Conservation (phyloP, 1,140 invertebrate species). For the Venturia canescens region DNA sequence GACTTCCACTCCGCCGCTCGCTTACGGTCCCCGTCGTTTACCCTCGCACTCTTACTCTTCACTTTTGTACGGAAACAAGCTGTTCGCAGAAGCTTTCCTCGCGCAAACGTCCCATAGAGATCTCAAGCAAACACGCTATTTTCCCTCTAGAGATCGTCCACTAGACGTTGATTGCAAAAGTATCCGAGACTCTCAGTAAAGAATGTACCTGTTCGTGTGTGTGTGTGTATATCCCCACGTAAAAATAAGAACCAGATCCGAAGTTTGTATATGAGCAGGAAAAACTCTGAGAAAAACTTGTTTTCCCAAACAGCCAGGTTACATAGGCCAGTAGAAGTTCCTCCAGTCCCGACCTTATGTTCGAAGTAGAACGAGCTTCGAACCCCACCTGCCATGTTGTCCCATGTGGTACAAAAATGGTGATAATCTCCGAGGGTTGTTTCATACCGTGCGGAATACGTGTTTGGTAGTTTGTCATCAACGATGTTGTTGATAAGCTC, state of each 20-base stretch:
- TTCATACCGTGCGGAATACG: not conserved
- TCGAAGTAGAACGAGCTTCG: not conserved
- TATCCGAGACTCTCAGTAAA: not conserved
- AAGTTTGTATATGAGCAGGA: not conserved
- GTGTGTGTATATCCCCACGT: not conserved
- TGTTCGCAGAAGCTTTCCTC: not conserved
- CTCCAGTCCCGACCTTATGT: not conserved
- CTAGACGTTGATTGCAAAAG: constrained; percentile 40
- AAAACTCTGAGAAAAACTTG: not conserved
- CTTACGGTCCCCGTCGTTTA: not conserved
- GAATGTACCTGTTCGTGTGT: not conserved
- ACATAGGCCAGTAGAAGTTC: constrained; percentile 2
- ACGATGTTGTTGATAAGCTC: not conserved
- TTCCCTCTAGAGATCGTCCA: not conserved
- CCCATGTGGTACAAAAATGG: not conserved
- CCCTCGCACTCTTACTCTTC: constrained; percentile 1
- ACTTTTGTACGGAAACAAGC: constrained; percentile 23
- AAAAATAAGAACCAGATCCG: not conserved
- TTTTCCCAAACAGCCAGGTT: not conserved
- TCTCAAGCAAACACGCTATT: constrained; percentile 9
- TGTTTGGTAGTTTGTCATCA: not conserved
- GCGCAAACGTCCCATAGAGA: constrained; percentile 8
- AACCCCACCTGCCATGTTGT: not conserved
- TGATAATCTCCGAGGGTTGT: not conserved
- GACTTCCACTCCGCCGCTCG: not conserved